A percentile compares a stretch with the other conserved stretches of the same genome.
phyloP scores from a whole-genome alignment of 2,797 vertebrate genomes.

The Monodelphis domestica region DNA sequence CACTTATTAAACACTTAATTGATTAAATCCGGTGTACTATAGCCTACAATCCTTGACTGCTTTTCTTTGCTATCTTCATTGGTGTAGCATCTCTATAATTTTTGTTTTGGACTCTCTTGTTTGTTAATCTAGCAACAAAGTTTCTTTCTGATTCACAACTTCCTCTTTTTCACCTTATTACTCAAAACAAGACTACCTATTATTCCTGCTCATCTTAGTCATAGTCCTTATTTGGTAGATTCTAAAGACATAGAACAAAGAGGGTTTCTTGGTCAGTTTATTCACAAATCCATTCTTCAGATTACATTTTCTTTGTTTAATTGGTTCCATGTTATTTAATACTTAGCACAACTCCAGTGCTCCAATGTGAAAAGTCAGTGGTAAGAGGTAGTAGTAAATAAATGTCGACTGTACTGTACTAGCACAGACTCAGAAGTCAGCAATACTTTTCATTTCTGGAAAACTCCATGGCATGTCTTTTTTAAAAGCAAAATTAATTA shows the following conservation, averaged over 20 bases:
- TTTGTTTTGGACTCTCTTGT: not conserved
- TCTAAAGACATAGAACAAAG: not conserved
- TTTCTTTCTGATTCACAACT: not conserved
- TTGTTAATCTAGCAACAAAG: not conserved
- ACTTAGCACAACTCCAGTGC: not conserved
- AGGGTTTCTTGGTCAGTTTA: not conserved
- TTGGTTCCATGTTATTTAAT: not conserved
- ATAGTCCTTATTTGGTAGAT: not conserved
- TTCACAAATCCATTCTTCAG: not conserved
- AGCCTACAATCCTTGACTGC: not conserved
- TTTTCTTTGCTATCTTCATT: not conserved
- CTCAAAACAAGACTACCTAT: not conserved
- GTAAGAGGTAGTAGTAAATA: not conserved
- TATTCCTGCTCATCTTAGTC: not conserved
- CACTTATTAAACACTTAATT: not conserved
- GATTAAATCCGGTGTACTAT: not conserved
- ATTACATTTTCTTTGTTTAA: not conserved
- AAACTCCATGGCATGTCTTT: not conserved
- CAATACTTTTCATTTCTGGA: not conserved
- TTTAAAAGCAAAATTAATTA: too few species aligned
- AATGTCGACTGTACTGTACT: not conserved
- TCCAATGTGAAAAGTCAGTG: not conserved
- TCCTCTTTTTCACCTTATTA: not conserved
- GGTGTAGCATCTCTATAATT: not conserved
- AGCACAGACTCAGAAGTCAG: not conserved